A percentile compares a stretch with the other conserved stretches of the same genome.
phyloP scores from a whole-genome alignment of 1,140 invertebrate genomes.

The Caenorhabditis inopinata region DNA sequence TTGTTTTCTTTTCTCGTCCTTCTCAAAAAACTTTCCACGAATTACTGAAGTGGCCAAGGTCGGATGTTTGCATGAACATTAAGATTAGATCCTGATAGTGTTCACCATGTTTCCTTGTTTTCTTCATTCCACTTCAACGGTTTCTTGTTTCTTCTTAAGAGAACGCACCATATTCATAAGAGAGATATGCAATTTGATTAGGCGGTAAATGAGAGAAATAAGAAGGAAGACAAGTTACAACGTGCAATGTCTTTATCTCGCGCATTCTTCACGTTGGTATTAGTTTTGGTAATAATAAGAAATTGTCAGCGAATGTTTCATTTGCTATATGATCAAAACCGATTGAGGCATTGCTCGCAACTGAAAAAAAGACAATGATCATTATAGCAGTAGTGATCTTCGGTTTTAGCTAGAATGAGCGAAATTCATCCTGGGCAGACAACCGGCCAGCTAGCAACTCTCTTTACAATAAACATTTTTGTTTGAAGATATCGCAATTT shows the following conservation, averaged over 20 bases:
- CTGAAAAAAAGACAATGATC: too few relatives aligned
- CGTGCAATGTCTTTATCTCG: not conserved
- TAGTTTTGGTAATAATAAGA: too few relatives aligned
- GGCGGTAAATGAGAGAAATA: not conserved
- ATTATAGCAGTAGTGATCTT: too few relatives aligned
- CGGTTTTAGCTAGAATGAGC: too few relatives aligned
- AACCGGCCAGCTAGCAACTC: too few relatives aligned
- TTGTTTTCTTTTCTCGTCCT: not conserved
- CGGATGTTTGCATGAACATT: not conserved
- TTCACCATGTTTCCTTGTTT: not conserved
- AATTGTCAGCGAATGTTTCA: too few relatives aligned
- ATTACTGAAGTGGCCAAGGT: not conserved
- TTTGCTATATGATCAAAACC: too few relatives aligned
- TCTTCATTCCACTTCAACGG: not conserved
- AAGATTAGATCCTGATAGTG: slow-evolving; percentile 2
- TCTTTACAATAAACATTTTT: too few relatives aligned
- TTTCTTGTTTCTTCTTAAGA: not conserved
- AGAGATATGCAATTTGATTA: not conserved
- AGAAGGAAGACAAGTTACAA: not conserved
- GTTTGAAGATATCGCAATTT: too few relatives aligned
- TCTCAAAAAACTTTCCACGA: slow-evolving; percentile 4
- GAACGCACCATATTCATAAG: not conserved
- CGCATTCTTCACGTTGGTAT: not conserved
- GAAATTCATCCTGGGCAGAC: too few relatives aligned
- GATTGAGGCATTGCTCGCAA: too few relatives aligned